Conservation (phyloP, 2,797 vertebrate genomes). For the Delichon dasypus region DNA sequence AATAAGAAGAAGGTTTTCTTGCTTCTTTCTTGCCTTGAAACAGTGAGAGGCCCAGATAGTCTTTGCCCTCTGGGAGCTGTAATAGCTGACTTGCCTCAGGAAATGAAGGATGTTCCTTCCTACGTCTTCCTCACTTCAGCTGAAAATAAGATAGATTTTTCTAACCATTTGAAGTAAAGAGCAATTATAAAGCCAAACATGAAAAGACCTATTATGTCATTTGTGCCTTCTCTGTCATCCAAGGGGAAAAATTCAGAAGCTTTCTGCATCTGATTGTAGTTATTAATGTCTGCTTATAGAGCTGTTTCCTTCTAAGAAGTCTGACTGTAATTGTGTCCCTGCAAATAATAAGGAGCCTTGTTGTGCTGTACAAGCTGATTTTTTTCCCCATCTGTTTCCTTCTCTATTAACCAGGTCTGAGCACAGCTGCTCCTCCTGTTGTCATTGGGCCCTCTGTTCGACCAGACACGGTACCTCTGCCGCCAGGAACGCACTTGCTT, state of each 20-base stretch:
- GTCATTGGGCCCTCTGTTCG: constrained; percentile 80
- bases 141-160: not conserved
- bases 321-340: not conserved
- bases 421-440: constrained; percentile 73
- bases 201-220: not conserved
- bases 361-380: not conserved
- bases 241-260: not conserved
- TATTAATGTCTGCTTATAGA: not conserved
- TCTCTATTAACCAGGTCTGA: constrained; percentile 76
- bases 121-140: not conserved
- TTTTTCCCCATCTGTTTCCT: constrained; percentile 8
- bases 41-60: not conserved
- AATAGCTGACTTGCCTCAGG: not conserved
- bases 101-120: constrained; percentile 10
- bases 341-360: not conserved
- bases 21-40: not conserved
- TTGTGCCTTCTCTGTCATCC: not conserved
- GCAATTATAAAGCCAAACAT: not conserved
- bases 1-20: not conserved
- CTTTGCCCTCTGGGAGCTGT: not conserved
- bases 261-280: constrained; percentile 16
- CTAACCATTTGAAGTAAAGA: not conserved
- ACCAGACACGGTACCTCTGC: constrained; percentile 81
- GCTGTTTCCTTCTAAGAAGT: not conserved
- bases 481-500: constrained; percentile 86